Evolutionary conservation across 2,888 invertebrate species (phyloP).

Genomic region (Callinectes sapidus): DNA sequence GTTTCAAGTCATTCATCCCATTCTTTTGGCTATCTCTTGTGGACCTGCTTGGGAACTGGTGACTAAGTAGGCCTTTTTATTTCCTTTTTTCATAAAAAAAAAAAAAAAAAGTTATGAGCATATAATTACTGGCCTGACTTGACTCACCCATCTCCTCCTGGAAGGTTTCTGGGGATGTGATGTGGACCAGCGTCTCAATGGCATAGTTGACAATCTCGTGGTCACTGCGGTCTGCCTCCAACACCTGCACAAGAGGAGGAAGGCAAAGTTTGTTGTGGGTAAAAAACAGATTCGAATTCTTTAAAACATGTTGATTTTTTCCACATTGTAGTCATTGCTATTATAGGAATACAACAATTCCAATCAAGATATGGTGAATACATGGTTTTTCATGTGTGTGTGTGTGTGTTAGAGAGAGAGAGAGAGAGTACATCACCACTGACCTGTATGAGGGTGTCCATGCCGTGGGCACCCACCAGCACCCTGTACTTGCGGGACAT

Average conservation of each 20-base stretch:
- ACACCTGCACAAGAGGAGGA: conserved; percentile 79
- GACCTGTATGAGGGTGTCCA: conserved; percentile 80
- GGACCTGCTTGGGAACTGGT: too few species aligned
- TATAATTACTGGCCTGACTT: too few species aligned
- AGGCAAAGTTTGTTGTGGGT: neutral
- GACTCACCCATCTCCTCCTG: conserved; percentile 83
- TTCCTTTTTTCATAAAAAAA: too few species aligned
- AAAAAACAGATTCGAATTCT: neutral
- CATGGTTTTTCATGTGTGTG: neutral
- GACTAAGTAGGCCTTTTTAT: too few species aligned
- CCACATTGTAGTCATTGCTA: too few species aligned
- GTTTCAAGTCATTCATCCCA: too few species aligned
- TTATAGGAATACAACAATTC: too few species aligned
- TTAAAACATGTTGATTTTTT: neutral
- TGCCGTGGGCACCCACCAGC: conserved; percentile 96
- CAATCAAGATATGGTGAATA: too few species aligned
- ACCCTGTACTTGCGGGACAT: conserved; percentile 93
- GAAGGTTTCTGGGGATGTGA: conserved; percentile 88
- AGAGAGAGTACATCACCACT: neutral
- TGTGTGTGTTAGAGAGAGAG: neutral
- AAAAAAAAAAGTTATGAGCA: too few species aligned
- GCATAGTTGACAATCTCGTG: conserved; percentile 94
- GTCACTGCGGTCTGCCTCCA: conserved; percentile 92
- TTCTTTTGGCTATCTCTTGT: too few species aligned
- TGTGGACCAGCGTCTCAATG: conserved; percentile 92